These are phyloP conservation scores for Catharus ustulatus DNA, from an alignment of 2,797 vertebrate species.

Conservation along the genomic window DNA sequence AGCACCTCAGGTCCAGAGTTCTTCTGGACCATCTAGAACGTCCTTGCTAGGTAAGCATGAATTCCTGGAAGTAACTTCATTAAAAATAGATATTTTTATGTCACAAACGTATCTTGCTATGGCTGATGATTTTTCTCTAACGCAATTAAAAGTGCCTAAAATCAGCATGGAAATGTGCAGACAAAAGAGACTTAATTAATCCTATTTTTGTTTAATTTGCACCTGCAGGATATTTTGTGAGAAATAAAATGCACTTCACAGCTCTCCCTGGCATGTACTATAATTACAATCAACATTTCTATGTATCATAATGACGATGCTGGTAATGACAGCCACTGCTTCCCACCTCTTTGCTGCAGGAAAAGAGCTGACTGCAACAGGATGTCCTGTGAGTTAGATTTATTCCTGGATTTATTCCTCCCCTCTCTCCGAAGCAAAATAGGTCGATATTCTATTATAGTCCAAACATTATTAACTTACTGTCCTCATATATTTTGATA, in stretches of 20 bases:
- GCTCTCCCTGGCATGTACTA: background rate
- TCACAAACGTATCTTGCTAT: background rate
- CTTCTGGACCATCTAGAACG: background rate
- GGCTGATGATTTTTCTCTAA: background rate
- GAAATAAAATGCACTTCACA: background rate
- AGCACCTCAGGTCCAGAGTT: background rate
- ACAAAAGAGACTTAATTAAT: background rate
- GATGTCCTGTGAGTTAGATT: background rate
- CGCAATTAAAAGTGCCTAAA: background rate
- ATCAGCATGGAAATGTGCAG: background rate
- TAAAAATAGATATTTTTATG: background rate
- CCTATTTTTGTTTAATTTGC: background rate
- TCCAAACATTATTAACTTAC: background rate
- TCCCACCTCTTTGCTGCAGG: background rate
- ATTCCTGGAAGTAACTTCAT: background rate
- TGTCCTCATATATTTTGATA: conserved; percentile 22
- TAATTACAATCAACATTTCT: background rate
- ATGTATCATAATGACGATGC: background rate
- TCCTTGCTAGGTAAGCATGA: background rate
- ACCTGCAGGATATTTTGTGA: background rate
- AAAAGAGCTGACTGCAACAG: conserved; percentile 16
- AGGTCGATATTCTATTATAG: conserved; percentile 43
- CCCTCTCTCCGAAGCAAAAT: background rate
- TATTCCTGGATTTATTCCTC: conserved; percentile 2
- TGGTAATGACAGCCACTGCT: background rate